Evolutionary conservation across 2,888 invertebrate species (phyloP), one percentile per base, ranked within the genome.

Genomic region (Aplocera efformata): DNA sequence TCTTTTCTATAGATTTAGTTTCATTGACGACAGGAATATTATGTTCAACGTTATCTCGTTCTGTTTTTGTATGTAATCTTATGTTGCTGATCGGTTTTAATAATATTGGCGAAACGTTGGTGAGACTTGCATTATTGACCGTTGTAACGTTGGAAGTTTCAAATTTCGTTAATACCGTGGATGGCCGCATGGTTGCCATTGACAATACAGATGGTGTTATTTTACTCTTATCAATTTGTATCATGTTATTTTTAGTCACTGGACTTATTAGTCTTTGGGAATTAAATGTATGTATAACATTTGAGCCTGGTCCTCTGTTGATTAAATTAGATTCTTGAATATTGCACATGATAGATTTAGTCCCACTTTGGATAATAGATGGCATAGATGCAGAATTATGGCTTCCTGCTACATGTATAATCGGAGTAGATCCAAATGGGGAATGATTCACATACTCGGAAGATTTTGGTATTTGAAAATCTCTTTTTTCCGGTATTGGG

Each of bases 201-300:
- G 86, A 78, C 40, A 85, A 59, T 24, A 86, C 83, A 26, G 86
- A 76, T 8, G 77, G 60, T 32, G 77, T 61, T 7, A 67, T 64
- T 63, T 81, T 85, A 48, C 62, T 78, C 10, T 75, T 41, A 48
- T 84, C 83, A 41, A 82, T 59, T 53, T 84, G 80, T 48, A 79
- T 67, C 10, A 79, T 63, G 53, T 74, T 84, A 30, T 67, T 67
- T 40, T 78, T 64, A 13, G 84, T 66, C 7, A 67, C 60, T 21
- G 79, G 75, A 24, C 79, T 69, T 31, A 84, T 53, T 22, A 83
- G 46, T 50, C 83, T 69, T 60, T 79, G 82, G 3, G 83, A 67
- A 59, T 73, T 79, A 22, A 83, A 58, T 13, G 67, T 72, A 63
- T 70, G 90, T 63, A 80, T 90, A 25, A 83, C 75, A 55, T 86